Conservation (phyloP, 1,140 invertebrate genomes). For the Trypoxylus dichotomus region DNA sequence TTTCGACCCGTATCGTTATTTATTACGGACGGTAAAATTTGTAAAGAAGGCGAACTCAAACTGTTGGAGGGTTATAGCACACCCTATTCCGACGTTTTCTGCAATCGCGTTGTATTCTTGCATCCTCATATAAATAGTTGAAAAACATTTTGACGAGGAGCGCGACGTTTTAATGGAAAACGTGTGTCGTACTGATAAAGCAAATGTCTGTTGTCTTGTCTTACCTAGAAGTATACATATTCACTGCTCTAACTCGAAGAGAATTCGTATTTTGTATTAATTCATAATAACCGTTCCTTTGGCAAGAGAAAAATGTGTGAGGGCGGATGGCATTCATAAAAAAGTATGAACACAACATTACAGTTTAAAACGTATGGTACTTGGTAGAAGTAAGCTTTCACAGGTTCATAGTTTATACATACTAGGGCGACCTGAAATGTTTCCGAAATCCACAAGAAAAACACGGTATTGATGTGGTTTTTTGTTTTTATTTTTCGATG, state of each 20-base stretch:
- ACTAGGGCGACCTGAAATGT: too few relatives aligned
- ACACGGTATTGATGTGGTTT: too few relatives aligned
- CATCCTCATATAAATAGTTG: not conserved
- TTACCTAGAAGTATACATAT: not conserved
- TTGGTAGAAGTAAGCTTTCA: too few relatives aligned
- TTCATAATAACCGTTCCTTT: not conserved
- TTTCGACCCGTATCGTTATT: not conserved
- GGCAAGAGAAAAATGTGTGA: not conserved
- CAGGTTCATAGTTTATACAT: too few relatives aligned
- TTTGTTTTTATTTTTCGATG: too few relatives aligned
- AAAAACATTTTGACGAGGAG: constrained; percentile 15
- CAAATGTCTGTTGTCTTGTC: not conserved
- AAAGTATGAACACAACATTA: not conserved
- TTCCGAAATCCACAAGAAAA: too few relatives aligned
- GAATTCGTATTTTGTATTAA: not conserved
- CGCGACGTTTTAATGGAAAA: constrained; percentile 17
- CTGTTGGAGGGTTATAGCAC: not conserved
- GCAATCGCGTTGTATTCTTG: not conserved
- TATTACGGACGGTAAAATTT: not conserved
- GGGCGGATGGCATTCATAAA: not conserved
- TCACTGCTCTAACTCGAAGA: not conserved
- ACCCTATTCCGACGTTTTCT: not conserved
- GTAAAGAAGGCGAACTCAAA: not conserved
- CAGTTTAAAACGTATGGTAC: too few relatives aligned
- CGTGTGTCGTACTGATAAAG: constrained; percentile 17